Base-by-base conservation (phyloP, 2,888 invertebrate species). In the Macrosoma leucophasiata region DNA sequence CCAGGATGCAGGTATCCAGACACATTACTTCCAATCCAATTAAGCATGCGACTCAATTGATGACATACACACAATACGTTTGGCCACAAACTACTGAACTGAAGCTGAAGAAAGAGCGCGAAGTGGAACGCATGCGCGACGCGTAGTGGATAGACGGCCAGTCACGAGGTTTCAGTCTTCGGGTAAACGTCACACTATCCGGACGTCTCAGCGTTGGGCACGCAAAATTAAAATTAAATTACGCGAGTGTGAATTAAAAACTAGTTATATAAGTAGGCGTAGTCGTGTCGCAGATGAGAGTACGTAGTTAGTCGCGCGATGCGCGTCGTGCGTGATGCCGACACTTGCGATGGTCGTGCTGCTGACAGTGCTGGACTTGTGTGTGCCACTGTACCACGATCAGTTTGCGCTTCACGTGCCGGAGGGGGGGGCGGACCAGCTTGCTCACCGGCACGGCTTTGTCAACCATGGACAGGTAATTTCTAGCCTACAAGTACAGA, bases 381-480 rank as follows among this genome's bases (percentile, higher is more conserved):
- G 82, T 69, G 73, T 73, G 46, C 79, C 84, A 33, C 56, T 77
- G 48, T 84, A 78, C 56, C 81, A 82, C 51, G 78, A 81, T 39
- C 82, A 84, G 68, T 72, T 72, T 33, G 72, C 72, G n/a, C 61
- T 71, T 26, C 61, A 67, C 27, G 61, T 84, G 32, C 76, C 81
- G 10, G 72, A 70, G 46, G 84, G 81, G 35, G 44, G 55, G 21
- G 81, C 72, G 33, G 74, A 79, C 54, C 70, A 71, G 34, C 43
- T 84, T 38, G 84, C 84, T n/a, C 74, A 77, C 46, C 69, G 65
- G 44, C 81, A 81, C 47, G 84, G 84, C 38, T 84, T 84, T 58
- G 48, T 76, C 52, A 84, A 82, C 54, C 84, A 84, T 56, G 84
- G 84, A 45, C 75, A 82, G 79, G 84, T 84, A 64, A 65, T 67